Evolutionary conservation across 2,888 invertebrate genomes (phyloP), one percentile per base, ranked within the genome.

Genomic region (Chesias legatella): DNA sequence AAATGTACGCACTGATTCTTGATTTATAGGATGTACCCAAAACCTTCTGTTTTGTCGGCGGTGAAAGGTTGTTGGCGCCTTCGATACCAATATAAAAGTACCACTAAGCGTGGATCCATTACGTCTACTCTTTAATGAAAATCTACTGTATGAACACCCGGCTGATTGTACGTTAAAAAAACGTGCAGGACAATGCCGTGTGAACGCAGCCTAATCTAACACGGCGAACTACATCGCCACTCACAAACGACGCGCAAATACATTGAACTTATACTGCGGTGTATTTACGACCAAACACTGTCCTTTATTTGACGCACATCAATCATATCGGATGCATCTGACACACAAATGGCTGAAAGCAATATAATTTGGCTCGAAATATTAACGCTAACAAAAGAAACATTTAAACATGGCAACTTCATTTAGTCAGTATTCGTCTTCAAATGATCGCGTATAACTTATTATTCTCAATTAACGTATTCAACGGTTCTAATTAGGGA

Each of bases 241-340:
- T 17, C 13, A 17, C 13, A 17, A 17, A 17, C 5, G 13, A 17
- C 13, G 13, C 5, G 13, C 5, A 53, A 41, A 43, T 44, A 49
- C 51, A 42, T 53, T 63, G 53, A 70, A 63, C 64, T 63, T 64
- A 63, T 63, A 58, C 58, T 59, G 32, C 46, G 28, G n/a, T 26
- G 38, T 34, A 51, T 48, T 46, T 33, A 40, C 23, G 23, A 7
- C 17, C 23, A 40, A 30, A 40, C 26, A 37, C 43, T 34, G 40
- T 31, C 43, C 25, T n/a, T 35, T 27, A 8, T 21, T 29, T n/a
- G n/a, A 17, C 27, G 25, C 29, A 42, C 33, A 34, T 36, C 34
- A 41, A 32, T 31, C 29, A 25, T 38, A 26, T 27, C 27, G 21
- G 10, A 8, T 21, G 26, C 29, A 10, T 20, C 21, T 7, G 33